Conservation (phyloP, 2,113 vertebrate species). For the Damaliscus lunatus region DNA sequence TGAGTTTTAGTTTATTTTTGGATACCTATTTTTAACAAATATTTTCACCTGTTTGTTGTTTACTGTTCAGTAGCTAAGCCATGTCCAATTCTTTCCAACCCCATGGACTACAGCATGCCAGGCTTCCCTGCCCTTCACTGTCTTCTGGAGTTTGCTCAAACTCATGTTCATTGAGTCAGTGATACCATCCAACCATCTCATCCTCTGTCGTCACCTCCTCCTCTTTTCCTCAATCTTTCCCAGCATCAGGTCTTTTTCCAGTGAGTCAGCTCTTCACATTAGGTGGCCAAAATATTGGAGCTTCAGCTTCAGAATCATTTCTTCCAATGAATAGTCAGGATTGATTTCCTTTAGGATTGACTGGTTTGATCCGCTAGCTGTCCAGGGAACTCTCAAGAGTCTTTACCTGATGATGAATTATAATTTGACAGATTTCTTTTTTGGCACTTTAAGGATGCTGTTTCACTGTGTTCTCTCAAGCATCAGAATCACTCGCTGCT, state of each 20-base stretch:
- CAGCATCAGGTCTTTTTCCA: neutral
- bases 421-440: neutral
- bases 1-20: neutral
- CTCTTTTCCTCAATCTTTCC: neutral
- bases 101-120: neutral
- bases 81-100: neutral
- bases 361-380: rapidly evolving
- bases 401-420: neutral
- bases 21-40: neutral
- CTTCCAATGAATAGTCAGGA: neutral
- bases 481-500: neutral
- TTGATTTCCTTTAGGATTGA: neutral
- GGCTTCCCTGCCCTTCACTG: neutral
- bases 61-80: neutral
- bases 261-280: neutral
- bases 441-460: neutral
- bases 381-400: neutral
- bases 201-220: neutral
- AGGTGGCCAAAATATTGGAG: neutral
- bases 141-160: neutral
- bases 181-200: neutral
- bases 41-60: neutral
- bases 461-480: neutral
- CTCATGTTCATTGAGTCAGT: neutral
- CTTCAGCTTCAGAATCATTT: neutral